Evolutionary conservation across 53 echinoderm and acorn worm species (phyloP), one percentile per base, ranked within the genome.

Genomic region (Zoroaster sp.): DNA sequence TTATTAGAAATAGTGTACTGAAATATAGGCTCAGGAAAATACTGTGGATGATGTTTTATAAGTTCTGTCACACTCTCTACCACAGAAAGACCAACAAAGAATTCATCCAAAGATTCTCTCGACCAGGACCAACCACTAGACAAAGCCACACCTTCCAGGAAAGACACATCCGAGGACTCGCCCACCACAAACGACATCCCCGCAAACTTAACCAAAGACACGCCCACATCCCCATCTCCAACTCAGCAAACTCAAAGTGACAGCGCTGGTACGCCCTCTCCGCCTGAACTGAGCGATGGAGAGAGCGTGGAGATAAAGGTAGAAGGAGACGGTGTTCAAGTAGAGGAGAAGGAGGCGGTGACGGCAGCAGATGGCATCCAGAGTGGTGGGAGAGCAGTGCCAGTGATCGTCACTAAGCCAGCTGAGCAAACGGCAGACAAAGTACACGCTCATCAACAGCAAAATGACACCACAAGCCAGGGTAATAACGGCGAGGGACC

Each of bases 311-410:
- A 36, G 53, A 3, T 52, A 33, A 21, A 33, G 5, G 23, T 12
- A n/a, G 83, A 35, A 10, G 31, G 31, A 28, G 70, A 83, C 38
- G 55, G 21, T 3, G 32, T 32, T 18, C 25, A 21, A 2, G 36
- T 13, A 21, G 55, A 55, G 33, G 47, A 66, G 21, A 80, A 73
- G 9, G 82, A 87, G 46, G 88, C 51, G 23, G 88, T 28, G 10
- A 37, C 69, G 39, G 55, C 72, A 13, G 71, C 54, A 30, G 78
- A 73, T 13, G 41, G 36, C 12, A 49, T 18, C 3, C 38, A 63
- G 6, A 18, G 28, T 17, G 31, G 4, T 4, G 1, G 9, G 18
- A 20, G 35, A n/a, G 20, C 25, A 31, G 37, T 30, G 13, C 63
- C 31, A 0, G 39, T 0, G 38, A 31, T 25, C 35, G 17, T 39